Evolutionary conservation across 2,113 vertebrate genomes (phyloP).

Genomic region (Polypterus senegalus): DNA sequence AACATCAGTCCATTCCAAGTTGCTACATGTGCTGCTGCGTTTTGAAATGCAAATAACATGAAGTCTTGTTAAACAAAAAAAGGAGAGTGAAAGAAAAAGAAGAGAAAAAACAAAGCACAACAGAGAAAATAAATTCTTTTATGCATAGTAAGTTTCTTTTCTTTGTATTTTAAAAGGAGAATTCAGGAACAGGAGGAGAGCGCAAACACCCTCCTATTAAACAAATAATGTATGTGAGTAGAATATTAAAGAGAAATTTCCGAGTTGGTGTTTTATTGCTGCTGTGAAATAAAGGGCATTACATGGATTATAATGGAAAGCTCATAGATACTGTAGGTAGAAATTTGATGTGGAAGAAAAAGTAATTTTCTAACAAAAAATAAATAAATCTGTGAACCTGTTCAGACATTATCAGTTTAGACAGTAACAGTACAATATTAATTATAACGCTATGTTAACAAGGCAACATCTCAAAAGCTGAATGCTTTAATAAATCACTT

Average conservation of each 20-base stretch:
- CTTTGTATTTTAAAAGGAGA: not conserved
- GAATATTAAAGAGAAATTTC: not conserved
- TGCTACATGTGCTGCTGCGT: conserved; percentile 3
- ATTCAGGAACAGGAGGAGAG: not conserved
- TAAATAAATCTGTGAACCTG: too few relatives aligned
- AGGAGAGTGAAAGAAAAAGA: not conserved
- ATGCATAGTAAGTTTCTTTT: not conserved
- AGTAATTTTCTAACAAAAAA: not conserved
- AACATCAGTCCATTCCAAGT: not conserved
- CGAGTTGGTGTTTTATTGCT: not conserved
- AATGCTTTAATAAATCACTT: too few relatives aligned
- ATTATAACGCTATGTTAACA: too few relatives aligned
- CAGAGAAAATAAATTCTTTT: not conserved
- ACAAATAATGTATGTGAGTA: not conserved
- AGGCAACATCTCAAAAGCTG: too few relatives aligned
- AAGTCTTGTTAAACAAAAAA: conserved; percentile 1
- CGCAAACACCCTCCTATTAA: too few relatives aligned
- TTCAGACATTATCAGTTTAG: too few relatives aligned
- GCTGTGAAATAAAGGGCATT: not conserved
- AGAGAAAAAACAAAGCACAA: not conserved
- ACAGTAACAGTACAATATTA: too few relatives aligned
- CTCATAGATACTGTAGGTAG: not conserved
- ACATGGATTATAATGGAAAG: not conserved
- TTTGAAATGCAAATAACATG: conserved; percentile 12
- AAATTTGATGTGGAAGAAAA: conserved; percentile 4